Conservation (phyloP, 2,113 vertebrate genomes). For the Cavia porcellus region DNA sequence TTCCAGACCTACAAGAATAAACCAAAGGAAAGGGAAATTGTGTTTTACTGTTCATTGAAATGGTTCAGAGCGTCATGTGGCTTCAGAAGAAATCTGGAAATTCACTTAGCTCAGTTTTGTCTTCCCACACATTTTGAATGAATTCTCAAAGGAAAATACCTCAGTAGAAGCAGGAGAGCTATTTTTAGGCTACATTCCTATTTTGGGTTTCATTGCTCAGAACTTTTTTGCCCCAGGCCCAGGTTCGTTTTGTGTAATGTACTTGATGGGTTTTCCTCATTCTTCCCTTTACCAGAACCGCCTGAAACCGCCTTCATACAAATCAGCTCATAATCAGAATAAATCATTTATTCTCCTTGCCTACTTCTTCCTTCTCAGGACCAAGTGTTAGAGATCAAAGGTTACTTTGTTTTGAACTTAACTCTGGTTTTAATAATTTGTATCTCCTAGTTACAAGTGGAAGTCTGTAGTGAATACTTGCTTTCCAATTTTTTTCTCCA, state of each 20-base stretch:
- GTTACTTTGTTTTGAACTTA: conserved; percentile 67
- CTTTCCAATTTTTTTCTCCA: not conserved
- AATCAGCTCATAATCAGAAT: conserved; percentile 54
- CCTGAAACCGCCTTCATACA: conserved; percentile 34
- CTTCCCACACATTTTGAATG: conserved; percentile 76
- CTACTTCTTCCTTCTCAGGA: not conserved
- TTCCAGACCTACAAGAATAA: not conserved
- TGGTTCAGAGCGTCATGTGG: conserved; percentile 57
- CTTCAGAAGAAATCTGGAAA: conserved; percentile 78
- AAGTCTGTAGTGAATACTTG: not conserved
- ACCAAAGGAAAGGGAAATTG: conserved; percentile 54
- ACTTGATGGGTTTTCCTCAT: conserved; percentile 71
- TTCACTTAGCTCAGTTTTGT: conserved; percentile 73
- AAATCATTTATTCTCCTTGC: conserved; percentile 20
- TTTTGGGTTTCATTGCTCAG: conserved; percentile 79
- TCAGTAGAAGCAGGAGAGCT: conserved; percentile 68
- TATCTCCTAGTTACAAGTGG: conserved; percentile 51
- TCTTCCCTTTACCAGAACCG: conserved; percentile 53
- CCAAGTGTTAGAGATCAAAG: conserved; percentile 56
- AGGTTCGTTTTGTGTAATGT: conserved; percentile 55
- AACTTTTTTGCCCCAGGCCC: conserved; percentile 12
- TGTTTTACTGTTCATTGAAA: conserved; percentile 51
- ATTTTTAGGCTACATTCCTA: conserved; percentile 81
- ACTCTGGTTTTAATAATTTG: conserved; percentile 58
- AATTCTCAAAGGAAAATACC: conserved; percentile 68